A percentile compares a stretch with the other conserved stretches of the same genome.
phyloP scores from a whole-genome alignment of 2,888 invertebrate genomes.

The Syrista parreyssii region DNA sequence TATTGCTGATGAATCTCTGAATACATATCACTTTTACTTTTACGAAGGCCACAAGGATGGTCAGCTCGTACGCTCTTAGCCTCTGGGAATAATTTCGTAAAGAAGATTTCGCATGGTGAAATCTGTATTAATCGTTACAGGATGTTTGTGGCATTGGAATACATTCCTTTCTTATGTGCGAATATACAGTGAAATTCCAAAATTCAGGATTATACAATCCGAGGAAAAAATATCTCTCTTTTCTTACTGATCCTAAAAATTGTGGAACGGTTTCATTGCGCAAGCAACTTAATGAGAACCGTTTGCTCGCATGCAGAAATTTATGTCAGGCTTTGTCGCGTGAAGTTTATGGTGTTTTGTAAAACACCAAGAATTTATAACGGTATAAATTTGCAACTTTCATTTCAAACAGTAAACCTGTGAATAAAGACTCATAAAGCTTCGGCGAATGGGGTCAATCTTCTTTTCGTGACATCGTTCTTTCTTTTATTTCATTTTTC shows the following conservation, averaged over 20 bases:
- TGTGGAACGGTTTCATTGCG: background rate
- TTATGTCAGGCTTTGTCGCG: background rate
- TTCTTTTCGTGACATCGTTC: background rate
- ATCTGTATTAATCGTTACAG: background rate
- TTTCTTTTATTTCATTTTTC: background rate
- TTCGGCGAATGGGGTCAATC: background rate
- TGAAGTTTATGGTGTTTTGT: background rate
- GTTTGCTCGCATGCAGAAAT: background rate
- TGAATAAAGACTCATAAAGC: background rate
- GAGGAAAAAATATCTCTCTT: background rate
- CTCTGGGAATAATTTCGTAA: background rate
- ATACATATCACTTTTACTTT: background rate
- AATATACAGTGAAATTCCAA: background rate
- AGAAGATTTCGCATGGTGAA: background rate
- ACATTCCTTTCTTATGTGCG: background rate
- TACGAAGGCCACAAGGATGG: background rate
- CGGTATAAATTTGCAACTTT: background rate
- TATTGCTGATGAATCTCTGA: background rate
- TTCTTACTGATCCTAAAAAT: background rate
- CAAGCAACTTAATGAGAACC: background rate
- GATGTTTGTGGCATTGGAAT: background rate
- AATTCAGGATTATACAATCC: background rate
- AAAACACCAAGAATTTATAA: background rate
- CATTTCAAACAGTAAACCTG: background rate
- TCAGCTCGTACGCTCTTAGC: background rate